A percentile compares a stretch with the other conserved stretches of the same genome.
Conservation (phyloP, 1,140 invertebrate genomes). For the Druon quercuslanigerum region DNA sequence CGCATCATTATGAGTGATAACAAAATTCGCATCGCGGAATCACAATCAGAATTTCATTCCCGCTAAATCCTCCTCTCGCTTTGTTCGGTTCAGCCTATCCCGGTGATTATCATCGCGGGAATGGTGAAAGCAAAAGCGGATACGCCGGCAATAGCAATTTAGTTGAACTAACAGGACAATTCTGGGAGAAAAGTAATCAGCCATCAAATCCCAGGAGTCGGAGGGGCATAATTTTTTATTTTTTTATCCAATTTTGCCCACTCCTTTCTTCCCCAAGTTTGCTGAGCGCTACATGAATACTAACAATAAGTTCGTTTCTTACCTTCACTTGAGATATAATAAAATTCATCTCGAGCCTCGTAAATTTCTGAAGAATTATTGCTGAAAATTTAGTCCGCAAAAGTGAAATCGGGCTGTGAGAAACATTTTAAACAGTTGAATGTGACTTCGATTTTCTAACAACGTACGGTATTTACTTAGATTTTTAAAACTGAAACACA, state of each 20-base stretch:
- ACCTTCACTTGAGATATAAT: not conserved
- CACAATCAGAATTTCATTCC: slow-evolving; percentile 9
- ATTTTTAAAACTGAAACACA: not conserved
- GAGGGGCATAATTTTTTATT: slow-evolving; percentile 50
- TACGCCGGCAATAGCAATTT: slow-evolving; percentile 53
- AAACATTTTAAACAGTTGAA: not conserved
- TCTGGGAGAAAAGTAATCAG: slow-evolving; percentile 54
- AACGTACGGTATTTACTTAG: not conserved
- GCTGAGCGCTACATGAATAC: not conserved
- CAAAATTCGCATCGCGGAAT: slow-evolving; percentile 15
- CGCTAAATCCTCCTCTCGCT: slow-evolving; percentile 17
- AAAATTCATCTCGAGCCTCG: not conserved
- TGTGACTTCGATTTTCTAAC: not conserved
- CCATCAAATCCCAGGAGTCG: slow-evolving; percentile 48
- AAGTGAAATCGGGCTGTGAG: not conserved
- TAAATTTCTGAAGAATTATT: not conserved
- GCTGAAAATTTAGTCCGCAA: not conserved
- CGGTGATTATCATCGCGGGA: slow-evolving; percentile 54
- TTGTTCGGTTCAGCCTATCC: slow-evolving; percentile 19
- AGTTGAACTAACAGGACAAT: slow-evolving; percentile 52
- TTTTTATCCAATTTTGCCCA: slow-evolving; percentile 48
- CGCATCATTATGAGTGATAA: not conserved
- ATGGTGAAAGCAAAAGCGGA: slow-evolving; percentile 65
- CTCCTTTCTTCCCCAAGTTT: slow-evolving; percentile 29
- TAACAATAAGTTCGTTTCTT: not conserved